These are phyloP conservation scores for Dione juno DNA, from an alignment of 2,888 invertebrate genomes.

Conservation along the genomic window DNA sequence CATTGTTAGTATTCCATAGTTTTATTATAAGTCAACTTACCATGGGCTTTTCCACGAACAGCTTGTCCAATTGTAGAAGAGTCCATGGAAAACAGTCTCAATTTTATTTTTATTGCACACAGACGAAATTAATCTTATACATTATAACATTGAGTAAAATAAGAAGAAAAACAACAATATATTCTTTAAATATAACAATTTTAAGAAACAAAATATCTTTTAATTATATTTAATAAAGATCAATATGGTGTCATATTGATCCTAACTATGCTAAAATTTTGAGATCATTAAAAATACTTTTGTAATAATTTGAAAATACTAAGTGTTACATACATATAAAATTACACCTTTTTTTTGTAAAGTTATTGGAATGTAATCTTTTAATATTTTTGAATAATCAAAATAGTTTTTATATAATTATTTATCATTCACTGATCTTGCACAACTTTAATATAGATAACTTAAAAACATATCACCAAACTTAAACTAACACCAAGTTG, in stretches of 20 bases:
- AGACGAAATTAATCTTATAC: slow-evolving; percentile 48
- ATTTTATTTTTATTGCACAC: slow-evolving; percentile 70
- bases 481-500: slow-evolving; percentile 51
- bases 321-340: slow-evolving; percentile 21
- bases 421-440: slow-evolving; percentile 4
- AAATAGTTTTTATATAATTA: background rate
- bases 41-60: slow-evolving; percentile 78
- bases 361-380: slow-evolving; percentile 38
- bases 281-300: slow-evolving; percentile 23
- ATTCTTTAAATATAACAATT: slow-evolving; percentile 32
- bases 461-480: slow-evolving; percentile 15
- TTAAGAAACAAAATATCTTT: slow-evolving; percentile 14
- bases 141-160: slow-evolving; percentile 34
- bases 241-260: no score
- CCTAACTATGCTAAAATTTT: background rate
- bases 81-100: slow-evolving; percentile 80
- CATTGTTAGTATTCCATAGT: slow-evolving; percentile 55
- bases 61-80: slow-evolving; percentile 76
- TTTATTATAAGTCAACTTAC: slow-evolving; percentile 79
- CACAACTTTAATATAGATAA: slow-evolving; percentile 37
- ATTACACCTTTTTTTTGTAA: slow-evolving; percentile 36
- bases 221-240: slow-evolving; percentile 14
- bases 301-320: slow-evolving; percentile 9
- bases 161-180: slow-evolving; percentile 34
- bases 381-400: background rate